Evolutionary conservation across 2,888 invertebrate species (phyloP), one percentile per base, ranked within the genome.

Genomic region (Drosophila peninsularis): DNA sequence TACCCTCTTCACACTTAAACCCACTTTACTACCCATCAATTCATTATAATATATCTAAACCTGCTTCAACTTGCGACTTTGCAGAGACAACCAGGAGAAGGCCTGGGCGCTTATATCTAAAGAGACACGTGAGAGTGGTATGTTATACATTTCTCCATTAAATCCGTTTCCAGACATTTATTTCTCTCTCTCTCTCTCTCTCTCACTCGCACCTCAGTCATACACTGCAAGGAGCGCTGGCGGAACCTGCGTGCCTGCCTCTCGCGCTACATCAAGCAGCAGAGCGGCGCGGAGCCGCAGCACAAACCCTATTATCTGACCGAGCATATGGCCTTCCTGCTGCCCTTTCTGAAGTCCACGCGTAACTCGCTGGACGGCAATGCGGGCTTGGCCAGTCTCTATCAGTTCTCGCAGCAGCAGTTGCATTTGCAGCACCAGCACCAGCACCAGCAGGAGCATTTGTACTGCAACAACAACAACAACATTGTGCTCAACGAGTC

Each of bases 181-280:
- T 24, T 24, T 3, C 24, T 24, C 24, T 24, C 24, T 24, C 24
- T 24, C 24, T 24, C 24, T 24, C 24, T 24, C 24, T 24, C 24
- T 24, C 13, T 19, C 19, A 13, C 10, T 3, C 3, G 3, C 36
- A 7, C 3, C 50, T 21, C 52, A 92, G 92, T 92, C 6, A 90
- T 92, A 42, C 92, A 92, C 75, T 92, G 92, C 79, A 93, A 93
- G 81, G 93, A 93, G 75, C 88, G 93, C 47, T 93, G 93, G 93
- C 85, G 92, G 36, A 93, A 93, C 72, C 76, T 93, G 17, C 89
- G 93, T 19, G 92, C 92, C 42, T 92, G 92, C 47, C 87, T 92
- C 17, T 92, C 92, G 5, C 89, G 93, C 3, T 92, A 92, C 30
- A 92, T 92, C 47, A 92, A 92, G 54, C 92, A 92, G 62, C 92